These are phyloP conservation scores for Pristionchus entomophagus DNA, from an alignment of 2,888 invertebrate species.

Conservation along the genomic window DNA sequence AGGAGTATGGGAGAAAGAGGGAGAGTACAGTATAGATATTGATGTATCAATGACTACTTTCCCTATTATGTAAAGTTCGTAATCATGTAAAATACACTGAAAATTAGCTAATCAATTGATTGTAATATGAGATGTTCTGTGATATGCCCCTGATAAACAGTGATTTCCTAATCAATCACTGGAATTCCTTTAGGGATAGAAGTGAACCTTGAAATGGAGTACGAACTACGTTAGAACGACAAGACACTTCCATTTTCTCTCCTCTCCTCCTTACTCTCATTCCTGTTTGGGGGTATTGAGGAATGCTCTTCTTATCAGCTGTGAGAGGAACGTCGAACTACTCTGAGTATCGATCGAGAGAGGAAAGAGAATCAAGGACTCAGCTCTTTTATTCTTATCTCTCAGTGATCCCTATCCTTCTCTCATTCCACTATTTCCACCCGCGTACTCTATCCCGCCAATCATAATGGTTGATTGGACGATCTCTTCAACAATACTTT, in stretches of 20 bases:
- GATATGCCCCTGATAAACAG: conserved; percentile 5
- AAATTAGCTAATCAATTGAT: conserved; percentile 17
- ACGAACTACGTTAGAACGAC: conserved; percentile 21
- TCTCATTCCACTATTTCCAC: neutral
- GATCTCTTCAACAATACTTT: too few relatives aligned
- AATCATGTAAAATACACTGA: neutral
- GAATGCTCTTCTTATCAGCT: conserved; percentile 29
- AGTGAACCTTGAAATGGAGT: conserved; percentile 24
- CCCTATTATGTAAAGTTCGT: neutral
- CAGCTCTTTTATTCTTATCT: neutral
- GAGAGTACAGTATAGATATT: neutral
- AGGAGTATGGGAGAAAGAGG: conserved; percentile 4
- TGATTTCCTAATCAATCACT: neutral
- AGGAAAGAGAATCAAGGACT: neutral
- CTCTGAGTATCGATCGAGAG: conserved; percentile 3
- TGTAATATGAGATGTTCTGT: conserved; percentile 11
- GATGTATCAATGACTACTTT: neutral
- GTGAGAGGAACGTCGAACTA: conserved; percentile 30
- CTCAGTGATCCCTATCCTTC: neutral
- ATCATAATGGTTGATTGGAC: too few relatives aligned
- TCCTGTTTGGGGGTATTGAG: conserved; percentile 8
- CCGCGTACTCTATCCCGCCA: conserved; percentile 1
- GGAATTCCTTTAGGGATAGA: neutral
- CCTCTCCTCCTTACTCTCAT: conserved; percentile 11
- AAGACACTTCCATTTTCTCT: conserved; percentile 9